Conservation (phyloP, 2,113 vertebrate genomes). For the Spea multiplicata region DNA sequence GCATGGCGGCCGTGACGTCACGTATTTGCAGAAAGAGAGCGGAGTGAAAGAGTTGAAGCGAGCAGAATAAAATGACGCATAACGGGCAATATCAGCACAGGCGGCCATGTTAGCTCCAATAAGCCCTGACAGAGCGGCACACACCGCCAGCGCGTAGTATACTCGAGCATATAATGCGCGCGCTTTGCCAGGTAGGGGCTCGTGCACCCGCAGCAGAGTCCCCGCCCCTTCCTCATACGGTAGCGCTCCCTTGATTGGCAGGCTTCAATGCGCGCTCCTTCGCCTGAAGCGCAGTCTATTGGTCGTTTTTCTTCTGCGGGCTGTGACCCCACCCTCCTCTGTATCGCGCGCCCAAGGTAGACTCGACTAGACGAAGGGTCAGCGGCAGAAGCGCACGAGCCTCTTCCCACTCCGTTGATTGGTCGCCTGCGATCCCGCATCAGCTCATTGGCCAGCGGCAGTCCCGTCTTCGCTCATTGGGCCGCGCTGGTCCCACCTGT, state of each 20-base stretch:
- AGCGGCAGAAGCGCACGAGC: not conserved
- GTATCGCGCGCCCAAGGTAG: slow-evolving; percentile 13
- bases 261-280: not conserved
- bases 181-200: slow-evolving; percentile 34
- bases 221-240: not conserved
- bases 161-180: too few species aligned
- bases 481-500: not conserved
- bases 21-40: not conserved
- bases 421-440: not conserved
- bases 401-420: not conserved
- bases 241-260: not conserved
- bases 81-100: not conserved
- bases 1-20: slow-evolving; percentile 9
- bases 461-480: not conserved
- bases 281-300: not conserved
- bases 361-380: slow-evolving; percentile 16
- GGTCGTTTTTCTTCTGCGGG: not conserved
- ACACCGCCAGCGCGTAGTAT: not conserved
- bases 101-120: not conserved
- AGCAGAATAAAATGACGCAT: not conserved
- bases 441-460: not conserved
- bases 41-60: not conserved
- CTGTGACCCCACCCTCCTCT: not conserved
- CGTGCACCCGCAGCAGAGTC: not conserved
- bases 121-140: not conserved